phyloP scores from a whole-genome alignment of 2,113 vertebrate genomes.

The Pluvialis apricaria region DNA sequence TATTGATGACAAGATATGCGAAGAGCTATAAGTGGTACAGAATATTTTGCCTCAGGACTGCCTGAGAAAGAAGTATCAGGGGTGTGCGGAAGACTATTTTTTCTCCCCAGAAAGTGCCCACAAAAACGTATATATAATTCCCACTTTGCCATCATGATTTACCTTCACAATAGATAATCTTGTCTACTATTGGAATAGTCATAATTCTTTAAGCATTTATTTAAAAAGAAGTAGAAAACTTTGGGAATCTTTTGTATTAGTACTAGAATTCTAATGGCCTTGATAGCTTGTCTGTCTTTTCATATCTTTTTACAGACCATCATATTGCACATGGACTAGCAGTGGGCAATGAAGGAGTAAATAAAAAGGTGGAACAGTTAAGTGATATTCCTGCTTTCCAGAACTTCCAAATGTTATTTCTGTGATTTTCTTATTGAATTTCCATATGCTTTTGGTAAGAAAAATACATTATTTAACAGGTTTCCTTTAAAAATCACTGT shows the following conservation, averaged over 20 bases:
- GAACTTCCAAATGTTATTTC: not conserved
- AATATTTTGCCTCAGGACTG: not conserved
- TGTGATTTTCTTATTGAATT: not conserved
- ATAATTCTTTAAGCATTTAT: not conserved
- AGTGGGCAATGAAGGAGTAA: not conserved
- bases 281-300: not conserved
- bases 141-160: not conserved
- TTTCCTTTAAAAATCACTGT: not conserved
- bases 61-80: not conserved
- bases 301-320: not conserved
- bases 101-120: not conserved
- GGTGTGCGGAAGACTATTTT: not conserved
- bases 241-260: not conserved
- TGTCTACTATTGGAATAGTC: not conserved
- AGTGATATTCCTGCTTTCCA: not conserved
- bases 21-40: not conserved
- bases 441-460: not conserved
- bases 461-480: not conserved
- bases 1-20: not conserved
- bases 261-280: not conserved
- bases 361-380: not conserved
- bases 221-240: not conserved
- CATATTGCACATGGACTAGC: not conserved
- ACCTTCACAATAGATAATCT: not conserved
- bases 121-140: not conserved